Evolutionary conservation across 53 echinoderm and acorn worm species (phyloP).

Genomic region (Henricia sp.): DNA sequence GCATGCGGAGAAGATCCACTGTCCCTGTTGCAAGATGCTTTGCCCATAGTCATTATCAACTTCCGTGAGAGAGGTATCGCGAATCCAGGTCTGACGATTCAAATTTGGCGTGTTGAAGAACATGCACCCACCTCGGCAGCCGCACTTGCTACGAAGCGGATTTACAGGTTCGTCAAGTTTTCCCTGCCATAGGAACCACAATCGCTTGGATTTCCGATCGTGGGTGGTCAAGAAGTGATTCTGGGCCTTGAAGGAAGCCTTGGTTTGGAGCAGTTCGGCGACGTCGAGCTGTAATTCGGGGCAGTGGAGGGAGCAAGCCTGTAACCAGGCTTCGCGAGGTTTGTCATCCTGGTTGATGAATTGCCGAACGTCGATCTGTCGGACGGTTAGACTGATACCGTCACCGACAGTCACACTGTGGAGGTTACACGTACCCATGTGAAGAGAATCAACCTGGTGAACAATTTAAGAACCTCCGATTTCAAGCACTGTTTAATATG

Average conservation of each 20-base stretch:
- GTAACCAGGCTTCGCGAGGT: slow-evolving; percentile 72
- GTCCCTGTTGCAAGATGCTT: slow-evolving; percentile 87
- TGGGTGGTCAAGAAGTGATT: slow-evolving; percentile 84
- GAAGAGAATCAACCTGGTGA: slow-evolving; percentile 80
- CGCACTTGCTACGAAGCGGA: slow-evolving; percentile 67
- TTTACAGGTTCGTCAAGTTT: slow-evolving; percentile 47
- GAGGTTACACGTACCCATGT: slow-evolving; percentile 92
- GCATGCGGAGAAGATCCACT: slow-evolving; percentile 88
- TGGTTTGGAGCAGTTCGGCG: slow-evolving; percentile 69
- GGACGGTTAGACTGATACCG: slow-evolving; percentile 78
- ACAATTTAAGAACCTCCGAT: no score
- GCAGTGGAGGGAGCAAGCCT: slow-evolving; percentile 75
- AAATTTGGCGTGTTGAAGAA: slow-evolving; percentile 77
- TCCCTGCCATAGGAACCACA: slow-evolving; percentile 93
- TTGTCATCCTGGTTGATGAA: slow-evolving; percentile 70
- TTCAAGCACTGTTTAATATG: no score
- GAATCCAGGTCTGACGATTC: slow-evolving; percentile 28
- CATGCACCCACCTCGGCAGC: slow-evolving; percentile 91
- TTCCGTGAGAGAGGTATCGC: slow-evolving; percentile 36
- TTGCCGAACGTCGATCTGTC: slow-evolving; percentile 80
- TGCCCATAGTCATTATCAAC: slow-evolving; percentile 81
- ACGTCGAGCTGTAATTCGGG: slow-evolving; percentile 84
- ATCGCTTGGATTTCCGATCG: slow-evolving; percentile 72
- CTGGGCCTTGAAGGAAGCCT: slow-evolving; percentile 73
- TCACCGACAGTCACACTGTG: slow-evolving; percentile 84